Evolutionary conservation across 2,113 vertebrate species (phyloP).

Genomic region (Pristiophorus japonicus): DNA sequence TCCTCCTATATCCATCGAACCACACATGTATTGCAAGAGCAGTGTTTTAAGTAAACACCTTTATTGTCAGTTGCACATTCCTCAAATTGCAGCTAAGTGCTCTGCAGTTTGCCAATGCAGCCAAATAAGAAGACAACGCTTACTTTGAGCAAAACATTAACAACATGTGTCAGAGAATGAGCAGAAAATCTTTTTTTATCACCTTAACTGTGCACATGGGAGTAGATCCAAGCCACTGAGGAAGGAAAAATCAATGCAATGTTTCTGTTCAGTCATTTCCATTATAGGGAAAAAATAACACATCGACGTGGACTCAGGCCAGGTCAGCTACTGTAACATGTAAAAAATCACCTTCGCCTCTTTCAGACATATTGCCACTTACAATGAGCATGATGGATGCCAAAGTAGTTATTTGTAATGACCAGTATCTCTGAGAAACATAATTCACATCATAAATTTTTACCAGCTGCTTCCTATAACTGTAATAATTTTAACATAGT

Average conservation of each 20-base stretch:
- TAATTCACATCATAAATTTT: background rate
- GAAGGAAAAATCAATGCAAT: conserved; percentile 40
- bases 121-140: conserved; percentile 56
- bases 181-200: conserved; percentile 46
- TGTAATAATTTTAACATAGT: background rate
- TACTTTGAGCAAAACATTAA: conserved; percentile 51
- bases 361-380: background rate
- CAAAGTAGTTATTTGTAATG: background rate
- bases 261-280: conserved; percentile 46
- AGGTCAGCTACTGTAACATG: conserved; percentile 41
- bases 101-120: conserved; percentile 50
- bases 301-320: conserved; percentile 42
- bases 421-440: background rate
- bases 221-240: conserved; percentile 42
- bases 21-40: background rate
- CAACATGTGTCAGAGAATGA: conserved; percentile 48
- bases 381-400: background rate
- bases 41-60: conserved; percentile 41
- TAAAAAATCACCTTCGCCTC: conserved; percentile 35
- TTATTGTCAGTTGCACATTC: conserved; percentile 53
- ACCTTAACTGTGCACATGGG: conserved; percentile 41
- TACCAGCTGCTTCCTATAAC: background rate
- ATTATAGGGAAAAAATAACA: conserved; percentile 48
- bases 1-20: background rate
- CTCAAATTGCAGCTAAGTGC: conserved; percentile 50